A percentile compares a stretch with the other conserved stretches of the same genome.
phyloP scores from a whole-genome alignment of 2,888 invertebrate species.

The Limnephilus lunatus region DNA sequence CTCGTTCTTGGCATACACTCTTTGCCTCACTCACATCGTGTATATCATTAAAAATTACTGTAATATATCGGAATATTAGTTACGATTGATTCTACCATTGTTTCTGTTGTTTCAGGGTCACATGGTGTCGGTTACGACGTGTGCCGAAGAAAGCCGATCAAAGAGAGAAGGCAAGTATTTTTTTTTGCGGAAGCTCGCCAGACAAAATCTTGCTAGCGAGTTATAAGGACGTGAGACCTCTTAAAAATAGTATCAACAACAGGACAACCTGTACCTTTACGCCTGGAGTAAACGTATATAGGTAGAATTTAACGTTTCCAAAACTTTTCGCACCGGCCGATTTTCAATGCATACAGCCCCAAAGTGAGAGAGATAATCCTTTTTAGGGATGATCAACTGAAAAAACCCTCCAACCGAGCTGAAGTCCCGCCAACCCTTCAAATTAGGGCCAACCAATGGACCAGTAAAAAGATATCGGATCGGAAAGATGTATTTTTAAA shows the following conservation, averaged over 20 bases:
- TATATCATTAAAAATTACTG: too few species aligned
- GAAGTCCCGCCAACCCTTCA: constrained; percentile 18
- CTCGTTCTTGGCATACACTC: too few species aligned
- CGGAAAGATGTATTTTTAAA: constrained; percentile 11
- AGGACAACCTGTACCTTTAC: neutral
- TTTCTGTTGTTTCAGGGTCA: too few species aligned
- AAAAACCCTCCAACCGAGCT: constrained; percentile 43
- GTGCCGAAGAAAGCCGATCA: too few species aligned
- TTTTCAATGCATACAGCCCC: constrained; percentile 37
- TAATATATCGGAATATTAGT: too few species aligned
- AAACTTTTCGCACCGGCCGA: constrained; percentile 33
- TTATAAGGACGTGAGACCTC: too few species aligned
- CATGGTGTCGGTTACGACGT: too few species aligned
- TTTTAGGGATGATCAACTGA: constrained; percentile 43
- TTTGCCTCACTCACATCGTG: too few species aligned
- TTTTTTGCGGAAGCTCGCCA: too few species aligned
- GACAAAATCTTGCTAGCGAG: too few species aligned
- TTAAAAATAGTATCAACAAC: neutral
- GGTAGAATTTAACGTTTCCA: constrained; percentile 6
- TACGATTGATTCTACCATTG: too few species aligned
- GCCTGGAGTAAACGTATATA: constrained; percentile 24
- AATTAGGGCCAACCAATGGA: constrained; percentile 36
- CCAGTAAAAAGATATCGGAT: constrained; percentile 32
- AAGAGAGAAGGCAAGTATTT: too few species aligned
- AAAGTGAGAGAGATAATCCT: constrained; percentile 27